Conservation (phyloP, 2,113 vertebrate genomes). For the Chitala chitala region DNA sequence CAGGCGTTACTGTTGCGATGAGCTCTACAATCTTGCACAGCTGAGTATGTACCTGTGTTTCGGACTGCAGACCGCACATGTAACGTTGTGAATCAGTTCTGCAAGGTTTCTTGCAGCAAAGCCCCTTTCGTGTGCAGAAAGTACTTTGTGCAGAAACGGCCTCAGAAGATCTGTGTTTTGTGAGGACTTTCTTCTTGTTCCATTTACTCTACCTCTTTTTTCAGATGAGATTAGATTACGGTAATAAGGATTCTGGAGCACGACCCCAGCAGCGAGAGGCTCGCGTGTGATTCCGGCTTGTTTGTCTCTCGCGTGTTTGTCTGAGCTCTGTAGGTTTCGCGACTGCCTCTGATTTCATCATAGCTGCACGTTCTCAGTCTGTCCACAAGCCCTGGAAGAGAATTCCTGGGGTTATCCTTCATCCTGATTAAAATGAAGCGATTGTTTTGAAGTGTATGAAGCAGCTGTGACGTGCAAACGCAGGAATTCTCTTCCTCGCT, state of each 20-base stretch:
- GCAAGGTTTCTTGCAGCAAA: slow-evolving; percentile 15
- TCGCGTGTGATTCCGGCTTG: background rate
- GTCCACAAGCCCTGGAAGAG: background rate
- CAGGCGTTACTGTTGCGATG: too few species aligned
- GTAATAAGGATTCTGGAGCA: background rate
- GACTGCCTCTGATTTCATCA: background rate
- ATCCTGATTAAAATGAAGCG: background rate
- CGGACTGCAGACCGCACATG: too few species aligned
- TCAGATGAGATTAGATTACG: background rate
- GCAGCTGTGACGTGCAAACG: slow-evolving; percentile 21
- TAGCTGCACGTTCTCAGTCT: background rate
- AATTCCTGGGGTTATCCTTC: background rate
- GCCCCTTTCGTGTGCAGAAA: slow-evolving; percentile 17
- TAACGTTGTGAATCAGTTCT: too few species aligned
- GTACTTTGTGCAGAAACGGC: slow-evolving; percentile 14
- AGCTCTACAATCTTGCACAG: too few species aligned
- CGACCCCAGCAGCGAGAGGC: background rate
- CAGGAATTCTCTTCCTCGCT: slow-evolving; percentile 29
- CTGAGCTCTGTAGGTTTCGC: background rate
- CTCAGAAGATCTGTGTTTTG: background rate
- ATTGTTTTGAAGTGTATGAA: slow-evolving; percentile 5
- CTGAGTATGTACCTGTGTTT: too few species aligned
- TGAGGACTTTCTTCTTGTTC: background rate
- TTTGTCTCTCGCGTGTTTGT: background rate
- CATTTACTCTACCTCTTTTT: background rate